Percentiles rank a stretch among this genome's conserved stretches.
Conservation (phyloP, 2,888 invertebrate genomes). For the Ormyrus nitidulus region DNA sequence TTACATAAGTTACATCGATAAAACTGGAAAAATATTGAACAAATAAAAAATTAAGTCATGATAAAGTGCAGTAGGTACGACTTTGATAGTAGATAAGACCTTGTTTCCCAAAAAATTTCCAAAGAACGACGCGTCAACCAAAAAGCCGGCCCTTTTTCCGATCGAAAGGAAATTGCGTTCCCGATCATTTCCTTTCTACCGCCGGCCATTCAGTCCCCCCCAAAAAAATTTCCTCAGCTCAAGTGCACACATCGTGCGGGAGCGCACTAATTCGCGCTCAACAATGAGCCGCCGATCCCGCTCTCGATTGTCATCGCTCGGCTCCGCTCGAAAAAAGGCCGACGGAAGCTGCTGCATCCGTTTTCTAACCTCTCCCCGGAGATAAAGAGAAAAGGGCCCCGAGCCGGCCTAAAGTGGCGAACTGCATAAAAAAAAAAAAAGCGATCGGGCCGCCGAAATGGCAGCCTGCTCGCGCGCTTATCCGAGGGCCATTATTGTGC, state of each 20-base stretch:
- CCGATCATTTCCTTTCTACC: too few species aligned
- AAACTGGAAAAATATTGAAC: too few species aligned
- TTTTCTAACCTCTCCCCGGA: background rate
- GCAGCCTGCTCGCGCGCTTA: background rate
- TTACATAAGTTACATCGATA: too few species aligned
- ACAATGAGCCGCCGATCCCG: background rate
- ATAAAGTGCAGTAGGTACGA: too few species aligned
- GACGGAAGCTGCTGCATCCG: conserved; percentile 44
- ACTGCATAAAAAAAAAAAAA: conserved; percentile 45
- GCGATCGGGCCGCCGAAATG: conserved; percentile 16
- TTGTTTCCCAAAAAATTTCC: background rate
- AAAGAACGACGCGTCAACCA: background rate
- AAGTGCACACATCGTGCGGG: too few species aligned
- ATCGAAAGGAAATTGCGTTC: too few species aligned
- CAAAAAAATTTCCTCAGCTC: too few species aligned
- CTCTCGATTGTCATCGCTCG: too few species aligned
- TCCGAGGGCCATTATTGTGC: background rate
- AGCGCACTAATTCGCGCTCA: conserved; percentile 8
- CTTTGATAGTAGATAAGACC: too few species aligned
- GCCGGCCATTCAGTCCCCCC: too few species aligned
- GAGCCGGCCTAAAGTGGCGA: conserved; percentile 61
- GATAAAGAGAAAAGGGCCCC: conserved; percentile 16
- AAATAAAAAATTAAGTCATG: too few species aligned
- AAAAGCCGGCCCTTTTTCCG: background rate
- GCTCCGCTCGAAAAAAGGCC: conserved; percentile 14